These are phyloP conservation scores for Columbina picui DNA, from an alignment of 2,113 vertebrate genomes.

Conservation along the genomic window DNA sequence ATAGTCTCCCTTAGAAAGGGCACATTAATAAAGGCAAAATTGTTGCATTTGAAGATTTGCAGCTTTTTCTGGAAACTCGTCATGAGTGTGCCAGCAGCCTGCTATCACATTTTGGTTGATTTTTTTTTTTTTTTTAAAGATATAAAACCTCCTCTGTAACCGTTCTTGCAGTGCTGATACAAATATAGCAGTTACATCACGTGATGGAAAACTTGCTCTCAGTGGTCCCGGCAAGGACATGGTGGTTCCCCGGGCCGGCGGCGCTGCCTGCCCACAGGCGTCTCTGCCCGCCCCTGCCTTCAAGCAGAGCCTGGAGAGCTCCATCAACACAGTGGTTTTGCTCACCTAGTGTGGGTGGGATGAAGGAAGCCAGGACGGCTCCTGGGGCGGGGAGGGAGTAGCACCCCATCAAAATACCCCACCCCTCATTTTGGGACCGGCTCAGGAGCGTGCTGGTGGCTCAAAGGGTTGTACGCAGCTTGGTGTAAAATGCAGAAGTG, in stretches of 20 bases:
- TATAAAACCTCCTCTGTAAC: not conserved
- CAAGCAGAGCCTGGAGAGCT: not conserved
- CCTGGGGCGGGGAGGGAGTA: fast-evolving
- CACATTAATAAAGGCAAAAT: not conserved
- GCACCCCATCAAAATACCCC: not conserved
- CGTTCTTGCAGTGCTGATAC: fast-evolving
- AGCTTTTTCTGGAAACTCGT: not conserved
- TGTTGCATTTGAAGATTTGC: not conserved
- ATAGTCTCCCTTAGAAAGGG: not conserved
- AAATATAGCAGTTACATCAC: not conserved
- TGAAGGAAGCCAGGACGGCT: fast-evolving
- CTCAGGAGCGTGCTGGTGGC: no score
- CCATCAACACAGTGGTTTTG: fast-evolving
- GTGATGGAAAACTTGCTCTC: not conserved
- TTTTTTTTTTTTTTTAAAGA: not conserved
- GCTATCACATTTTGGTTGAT: not conserved
- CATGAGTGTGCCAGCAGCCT: not conserved
- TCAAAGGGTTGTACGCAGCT: not conserved
- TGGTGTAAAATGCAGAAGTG: not conserved
- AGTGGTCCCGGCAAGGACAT: not conserved
- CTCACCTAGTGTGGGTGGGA: not conserved
- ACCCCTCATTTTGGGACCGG: fast-evolving
- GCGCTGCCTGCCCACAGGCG: fast-evolving
- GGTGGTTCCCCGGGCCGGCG: fast-evolving
- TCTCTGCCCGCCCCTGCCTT: not conserved